Percentiles rank a stretch among this genome's conserved stretches.
phyloP scores from a whole-genome alignment of 1,140 invertebrate species.

The Lethocerus indicus region DNA sequence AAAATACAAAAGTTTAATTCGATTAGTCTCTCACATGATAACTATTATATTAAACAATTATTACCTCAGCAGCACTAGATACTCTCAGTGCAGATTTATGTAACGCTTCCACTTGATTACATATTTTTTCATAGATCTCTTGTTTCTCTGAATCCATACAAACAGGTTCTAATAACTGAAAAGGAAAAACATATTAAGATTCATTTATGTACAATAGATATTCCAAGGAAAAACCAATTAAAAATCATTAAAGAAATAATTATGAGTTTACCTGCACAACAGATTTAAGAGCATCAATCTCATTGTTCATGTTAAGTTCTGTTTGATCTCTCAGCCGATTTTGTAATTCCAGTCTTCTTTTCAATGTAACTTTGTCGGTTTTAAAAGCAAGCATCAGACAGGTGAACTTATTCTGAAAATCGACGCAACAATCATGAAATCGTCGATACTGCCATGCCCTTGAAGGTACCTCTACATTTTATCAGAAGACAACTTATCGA shows the following conservation, averaged over 20 bases:
- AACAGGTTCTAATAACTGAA: constrained; percentile 23
- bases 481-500: too few species aligned
- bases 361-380: constrained; percentile 31
- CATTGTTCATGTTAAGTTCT: constrained; percentile 30
- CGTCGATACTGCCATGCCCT: too few species aligned
- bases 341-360: constrained; percentile 28
- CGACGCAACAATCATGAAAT: too few species aligned
- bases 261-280: constrained; percentile 18
- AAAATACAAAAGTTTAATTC: not conserved
- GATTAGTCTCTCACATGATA: not conserved
- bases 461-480: too few species aligned
- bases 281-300: constrained; percentile 25
- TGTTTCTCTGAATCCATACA: constrained; percentile 23
- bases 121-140: constrained; percentile 24
- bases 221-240: not conserved
- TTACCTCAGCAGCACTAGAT: constrained; percentile 28
- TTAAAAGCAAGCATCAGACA: constrained; percentile 32
- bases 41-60: not conserved
- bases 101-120: constrained; percentile 27
- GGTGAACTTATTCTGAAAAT: constrained; percentile 28
- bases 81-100: constrained; percentile 25
- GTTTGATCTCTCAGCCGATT: constrained; percentile 31
- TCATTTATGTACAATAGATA: not conserved
- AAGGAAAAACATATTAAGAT: constrained; percentile 5
- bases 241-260: not conserved